These are phyloP conservation scores for Isaurus tuberculatus DNA, from an alignment of 92 coral and sea anemone species.

Conservation along the genomic window DNA sequence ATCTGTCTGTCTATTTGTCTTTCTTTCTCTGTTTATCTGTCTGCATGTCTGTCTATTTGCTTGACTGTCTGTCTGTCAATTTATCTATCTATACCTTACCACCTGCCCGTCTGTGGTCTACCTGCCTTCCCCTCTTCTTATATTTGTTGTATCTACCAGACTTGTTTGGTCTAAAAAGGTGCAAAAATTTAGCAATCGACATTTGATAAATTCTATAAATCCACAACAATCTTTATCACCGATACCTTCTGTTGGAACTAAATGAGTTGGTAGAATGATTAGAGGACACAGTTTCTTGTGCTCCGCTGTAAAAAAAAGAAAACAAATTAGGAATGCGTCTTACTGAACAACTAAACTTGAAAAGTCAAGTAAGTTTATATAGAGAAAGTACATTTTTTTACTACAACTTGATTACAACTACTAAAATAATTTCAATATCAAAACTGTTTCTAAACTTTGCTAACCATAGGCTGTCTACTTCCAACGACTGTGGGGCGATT, in stretches of 20 bases:
- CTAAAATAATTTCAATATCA: no score
- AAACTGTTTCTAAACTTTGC: no score
- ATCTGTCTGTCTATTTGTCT: not conserved
- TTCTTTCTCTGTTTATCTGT: not conserved
- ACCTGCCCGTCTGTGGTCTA: no score
- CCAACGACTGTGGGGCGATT: no score
- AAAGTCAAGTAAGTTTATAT: no score
- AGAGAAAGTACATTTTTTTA: no score
- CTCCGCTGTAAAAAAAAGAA: conserved; percentile 8
- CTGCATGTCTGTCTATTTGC: not conserved
- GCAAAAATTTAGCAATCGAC: no score
- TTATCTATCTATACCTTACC: not conserved
- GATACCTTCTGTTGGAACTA: conserved; percentile 14
- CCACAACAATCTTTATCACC: not conserved
- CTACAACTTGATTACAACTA: no score
- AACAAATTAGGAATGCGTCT: not conserved
- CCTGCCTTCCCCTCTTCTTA: no score
- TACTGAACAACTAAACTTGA: not conserved
- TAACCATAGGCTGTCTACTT: no score
- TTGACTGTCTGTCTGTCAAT: not conserved
- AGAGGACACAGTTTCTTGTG: conserved; percentile 22
- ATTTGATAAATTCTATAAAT: not conserved
- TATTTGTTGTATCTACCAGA: no score
- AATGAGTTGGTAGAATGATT: conserved; percentile 24
- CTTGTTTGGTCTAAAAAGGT: not conserved